Base-by-base conservation (phyloP, 2,797 vertebrate species). In the Erethizon dorsatum region DNA sequence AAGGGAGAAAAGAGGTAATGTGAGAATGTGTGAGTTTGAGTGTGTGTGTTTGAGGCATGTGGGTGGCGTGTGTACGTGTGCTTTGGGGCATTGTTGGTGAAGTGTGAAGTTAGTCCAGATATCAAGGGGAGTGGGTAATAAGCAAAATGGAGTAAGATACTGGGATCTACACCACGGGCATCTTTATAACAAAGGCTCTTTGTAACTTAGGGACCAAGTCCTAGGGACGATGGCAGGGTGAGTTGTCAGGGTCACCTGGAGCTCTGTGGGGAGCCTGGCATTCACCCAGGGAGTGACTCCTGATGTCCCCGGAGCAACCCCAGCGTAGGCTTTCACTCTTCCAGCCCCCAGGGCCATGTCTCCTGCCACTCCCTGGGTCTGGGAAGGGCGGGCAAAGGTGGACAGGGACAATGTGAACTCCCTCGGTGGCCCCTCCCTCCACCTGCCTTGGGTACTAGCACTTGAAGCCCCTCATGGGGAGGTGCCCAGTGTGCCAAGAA, bases 281-380 rank as follows among this genome's bases (percentile, higher is more conserved):
- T 9, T 63, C 24, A 41, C 31, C n/a, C 69, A 45, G 71, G 4
- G 15, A 5, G 6, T 6, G 4, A 45, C 57, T n/a, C 26, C 80
- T 0, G 0, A 1, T 0, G 0, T 24, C 9, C 75, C 17, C n/a
- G 28, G 18, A 14, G 88, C 11, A 10, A 9, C 41, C 22, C 59
- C 52, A 17, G 8, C 9, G 3, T 12, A 13, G 54, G 41, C 57
- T 83, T 59, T 37, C 56, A 3, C 15, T 45, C 33, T n/a, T n/a
- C 1, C 0, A 37, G 13, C 54, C 31, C n/a, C 41, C 10, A 31
- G 10, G 4, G 5, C 24, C 8, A n/a, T 28, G 33, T 20, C 56
- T 31, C 24, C 47, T 14, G 28, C 8, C 10, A 14, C 17, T 45
- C 20, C 11, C 0, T 10, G 37, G 54, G n/a, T 37, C 67, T 82